phyloP scores from a whole-genome alignment of 1,140 invertebrate species.

The Scaptomyza graminum region DNA sequence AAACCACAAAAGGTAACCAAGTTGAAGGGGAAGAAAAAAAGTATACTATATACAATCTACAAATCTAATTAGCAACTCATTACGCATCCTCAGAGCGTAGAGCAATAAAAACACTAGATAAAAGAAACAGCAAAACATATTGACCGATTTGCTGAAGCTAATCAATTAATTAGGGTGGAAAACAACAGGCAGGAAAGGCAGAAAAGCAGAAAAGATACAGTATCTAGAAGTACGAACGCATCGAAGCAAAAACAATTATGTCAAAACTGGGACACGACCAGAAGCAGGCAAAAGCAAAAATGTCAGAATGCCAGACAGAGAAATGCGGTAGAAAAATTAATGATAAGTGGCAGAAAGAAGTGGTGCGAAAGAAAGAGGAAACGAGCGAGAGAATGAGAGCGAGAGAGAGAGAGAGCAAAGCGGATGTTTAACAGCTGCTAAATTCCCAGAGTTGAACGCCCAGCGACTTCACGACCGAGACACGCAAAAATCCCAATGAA shows the following conservation, averaged over 20 bases:
- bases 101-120: slow-evolving; percentile 46
- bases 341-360: slow-evolving; percentile 70
- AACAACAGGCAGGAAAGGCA: background rate
- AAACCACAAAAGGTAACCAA: slow-evolving; percentile 2
- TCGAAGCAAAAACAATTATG: slow-evolving; percentile 74
- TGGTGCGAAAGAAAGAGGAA: background rate
- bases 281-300: slow-evolving; percentile 51
- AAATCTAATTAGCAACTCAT: slow-evolving; percentile 83
- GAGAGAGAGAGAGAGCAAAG: slow-evolving; percentile 4
- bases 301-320: slow-evolving; percentile 76
- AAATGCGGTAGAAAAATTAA: slow-evolving; percentile 79
- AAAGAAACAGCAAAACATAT: slow-evolving; percentile 64
- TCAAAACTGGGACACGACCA: slow-evolving; percentile 60
- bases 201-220: background rate
- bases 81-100: slow-evolving; percentile 50
- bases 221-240: slow-evolving; percentile 17
- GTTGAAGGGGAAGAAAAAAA: slow-evolving; percentile 33
- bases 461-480: slow-evolving; percentile 64
- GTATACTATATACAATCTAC: slow-evolving; percentile 37
- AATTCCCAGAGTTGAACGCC: slow-evolving; percentile 51
- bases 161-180: slow-evolving; percentile 76
- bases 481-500: slow-evolving; percentile 73
- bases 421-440: slow-evolving; percentile 57
- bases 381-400: too few species aligned
- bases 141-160: slow-evolving; percentile 82